Percentiles rank a stretch among this genome's conserved stretches.
Conservation (phyloP, 2,888 invertebrate species). For the Campoletis raptor region DNA sequence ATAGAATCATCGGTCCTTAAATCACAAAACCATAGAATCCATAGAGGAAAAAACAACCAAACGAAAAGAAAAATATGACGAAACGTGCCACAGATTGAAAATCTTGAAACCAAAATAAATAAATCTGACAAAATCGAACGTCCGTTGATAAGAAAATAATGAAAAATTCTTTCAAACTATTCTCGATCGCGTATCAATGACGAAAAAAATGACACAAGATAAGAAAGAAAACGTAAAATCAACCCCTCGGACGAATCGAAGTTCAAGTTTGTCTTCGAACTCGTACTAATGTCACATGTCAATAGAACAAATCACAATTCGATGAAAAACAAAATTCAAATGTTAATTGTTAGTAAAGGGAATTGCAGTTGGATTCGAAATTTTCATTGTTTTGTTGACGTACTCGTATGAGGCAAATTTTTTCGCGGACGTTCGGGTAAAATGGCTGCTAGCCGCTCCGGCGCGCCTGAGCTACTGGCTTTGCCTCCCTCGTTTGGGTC, state of each 20-base stretch:
- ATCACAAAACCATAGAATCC: neutral
- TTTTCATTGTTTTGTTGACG: conserved; percentile 16
- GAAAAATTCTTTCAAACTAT: neutral
- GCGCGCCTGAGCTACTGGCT: conserved; percentile 84
- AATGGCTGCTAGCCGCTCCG: conserved; percentile 84
- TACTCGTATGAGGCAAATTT: conserved; percentile 60
- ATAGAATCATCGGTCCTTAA: neutral
- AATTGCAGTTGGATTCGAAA: neutral
- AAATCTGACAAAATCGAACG: neutral
- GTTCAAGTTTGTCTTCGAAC: neutral
- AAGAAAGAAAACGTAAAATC: neutral
- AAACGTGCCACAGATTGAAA: neutral
- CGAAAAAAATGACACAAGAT: no score
- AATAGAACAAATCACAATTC: neutral
- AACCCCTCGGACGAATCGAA: neutral
- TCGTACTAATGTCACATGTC: neutral
- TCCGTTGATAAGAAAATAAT: neutral
- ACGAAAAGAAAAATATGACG: neutral
- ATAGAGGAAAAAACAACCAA: neutral
- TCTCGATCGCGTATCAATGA: neutral
- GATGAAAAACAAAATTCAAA: neutral
- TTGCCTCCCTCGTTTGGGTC: conserved; percentile 84
- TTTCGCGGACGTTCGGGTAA: conserved; percentile 82
- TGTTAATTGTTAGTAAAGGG: neutral
- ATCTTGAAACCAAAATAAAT: neutral